Percentiles rank a stretch among this genome's conserved stretches.
Evolutionary conservation across 2,113 vertebrate species (phyloP).

Genomic region (Muntiacus reevesi): DNA sequence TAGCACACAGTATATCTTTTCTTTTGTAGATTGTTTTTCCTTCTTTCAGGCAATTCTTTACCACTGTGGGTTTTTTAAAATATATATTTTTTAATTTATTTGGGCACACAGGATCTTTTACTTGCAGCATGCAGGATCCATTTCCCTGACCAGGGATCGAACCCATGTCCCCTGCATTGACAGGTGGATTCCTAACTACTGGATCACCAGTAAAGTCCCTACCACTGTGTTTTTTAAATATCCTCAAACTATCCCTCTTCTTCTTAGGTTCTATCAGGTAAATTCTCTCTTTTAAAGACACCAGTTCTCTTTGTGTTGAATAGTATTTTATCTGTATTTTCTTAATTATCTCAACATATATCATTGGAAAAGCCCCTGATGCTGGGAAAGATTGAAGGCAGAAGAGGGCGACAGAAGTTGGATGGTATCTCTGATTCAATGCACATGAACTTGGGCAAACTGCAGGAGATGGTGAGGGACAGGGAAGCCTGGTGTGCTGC

Average conservation of each 20-base stretch:
- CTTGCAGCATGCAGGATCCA: not conserved
- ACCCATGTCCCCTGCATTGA: not conserved
- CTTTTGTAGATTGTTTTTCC: not conserved
- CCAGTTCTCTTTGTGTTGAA: not conserved
- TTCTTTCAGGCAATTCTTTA: not conserved
- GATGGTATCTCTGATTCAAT: not conserved
- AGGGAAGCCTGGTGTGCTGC: not conserved
- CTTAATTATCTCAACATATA: not conserved
- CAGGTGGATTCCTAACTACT: not conserved
- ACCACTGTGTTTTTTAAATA: not conserved
- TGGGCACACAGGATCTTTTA: not conserved
- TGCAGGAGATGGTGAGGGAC: not conserved
- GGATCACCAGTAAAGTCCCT: not conserved
- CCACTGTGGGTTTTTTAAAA: not conserved
- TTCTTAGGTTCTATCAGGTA: not conserved
- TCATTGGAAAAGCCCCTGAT: not conserved
- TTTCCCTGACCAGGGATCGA: not conserved
- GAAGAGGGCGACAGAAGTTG: not conserved
- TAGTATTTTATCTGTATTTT: not conserved
- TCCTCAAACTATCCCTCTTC: not conserved
- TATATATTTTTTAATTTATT: not conserved
- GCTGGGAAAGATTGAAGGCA: not conserved
- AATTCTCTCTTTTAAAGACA: not conserved
- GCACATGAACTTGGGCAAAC: not conserved
- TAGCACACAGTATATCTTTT: not conserved